phyloP scores from a whole-genome alignment of 2,113 vertebrate species.

The Hoplias malabaricus region DNA sequence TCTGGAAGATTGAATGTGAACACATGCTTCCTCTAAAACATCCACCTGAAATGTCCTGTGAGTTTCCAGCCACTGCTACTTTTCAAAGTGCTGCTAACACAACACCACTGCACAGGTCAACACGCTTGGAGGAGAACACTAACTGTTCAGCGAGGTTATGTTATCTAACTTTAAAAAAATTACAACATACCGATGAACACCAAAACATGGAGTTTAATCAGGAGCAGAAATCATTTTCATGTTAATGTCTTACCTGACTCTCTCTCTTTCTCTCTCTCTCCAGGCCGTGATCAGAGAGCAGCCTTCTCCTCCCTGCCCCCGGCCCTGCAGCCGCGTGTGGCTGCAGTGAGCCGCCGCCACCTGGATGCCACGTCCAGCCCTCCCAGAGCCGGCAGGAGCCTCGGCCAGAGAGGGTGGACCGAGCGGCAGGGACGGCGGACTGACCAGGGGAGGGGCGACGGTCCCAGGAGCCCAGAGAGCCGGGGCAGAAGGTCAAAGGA shows the following conservation, averaged over 20 bases:
- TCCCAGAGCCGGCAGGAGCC: conserved; percentile 33
- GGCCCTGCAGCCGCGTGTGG: conserved; percentile 76
- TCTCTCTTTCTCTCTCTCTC: background rate
- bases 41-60: no score
- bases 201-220: no score
- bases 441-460: conserved; percentile 41
- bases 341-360: conserved; percentile 68
- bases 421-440: conserved; percentile 21
- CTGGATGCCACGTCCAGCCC: conserved; percentile 35
- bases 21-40: no score
- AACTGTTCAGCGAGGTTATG: no score
- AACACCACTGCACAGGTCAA: no score
- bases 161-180: no score
- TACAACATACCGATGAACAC: no score
- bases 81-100: no score
- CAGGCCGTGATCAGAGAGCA: conserved; percentile 75
- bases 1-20: no score
- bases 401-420: conserved; percentile 28
- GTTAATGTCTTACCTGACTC: background rate
- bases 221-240: no score
- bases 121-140: no score
- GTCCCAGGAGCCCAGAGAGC: conserved; percentile 24
- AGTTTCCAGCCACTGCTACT: no score
- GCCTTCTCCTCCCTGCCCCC: conserved; percentile 68
- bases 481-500: conserved; percentile 41